Evolutionary conservation across 1,140 invertebrate genomes (phyloP), one percentile per base, ranked within the genome.

Genomic region (Pantala flavescens): DNA sequence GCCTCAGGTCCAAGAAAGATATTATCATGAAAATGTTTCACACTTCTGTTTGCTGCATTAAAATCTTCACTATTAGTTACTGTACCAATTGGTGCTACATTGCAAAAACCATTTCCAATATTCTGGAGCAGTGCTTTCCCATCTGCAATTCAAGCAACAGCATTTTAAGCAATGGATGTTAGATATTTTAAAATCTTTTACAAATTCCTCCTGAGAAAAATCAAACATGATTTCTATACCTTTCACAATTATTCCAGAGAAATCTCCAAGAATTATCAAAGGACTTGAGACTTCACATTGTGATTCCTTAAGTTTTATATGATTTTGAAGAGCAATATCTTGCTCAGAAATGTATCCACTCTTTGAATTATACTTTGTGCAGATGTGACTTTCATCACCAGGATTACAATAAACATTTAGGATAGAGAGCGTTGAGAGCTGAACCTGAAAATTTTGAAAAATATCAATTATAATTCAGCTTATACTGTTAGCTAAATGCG

Each of bases 181-280:
- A 36, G 28, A 36, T 5, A 36, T 36, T 36, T 36, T 9, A n/a
- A 36, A 36, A 36, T 36, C 28, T 9, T 5, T 36, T n/a, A n/a
- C 28, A 36, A 36, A 9, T 36, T 36, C 28, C 2, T 5, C 28
- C 28, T 5, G 9, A 36, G 9, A 36, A 5, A 5, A 9, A 9
- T 36, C 28, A 36, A 36, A 9, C 28, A 36, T 36, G 2, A 36
- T 36, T 36, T 9, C 2, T 36, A 36, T 63, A 63, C 49, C 49
- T 63, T 63, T 63, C 3, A 63, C 49, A 19, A 63, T 16, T 63
- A 63, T 63, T 23, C 75, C 75, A 74, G 80, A 81, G 76, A 84
- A 83, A 76, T 84, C 82, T 23, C 83, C 83, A 12, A 83, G 70
- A 7, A 84, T 76, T 3, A 84, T 78, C 19, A 84, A 72, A 19